Percentiles rank a stretch among this genome's conserved stretches.
Evolutionary conservation across 92 coral and sea anemone species (phyloP).

Genomic region (Paramuricea clavata): DNA sequence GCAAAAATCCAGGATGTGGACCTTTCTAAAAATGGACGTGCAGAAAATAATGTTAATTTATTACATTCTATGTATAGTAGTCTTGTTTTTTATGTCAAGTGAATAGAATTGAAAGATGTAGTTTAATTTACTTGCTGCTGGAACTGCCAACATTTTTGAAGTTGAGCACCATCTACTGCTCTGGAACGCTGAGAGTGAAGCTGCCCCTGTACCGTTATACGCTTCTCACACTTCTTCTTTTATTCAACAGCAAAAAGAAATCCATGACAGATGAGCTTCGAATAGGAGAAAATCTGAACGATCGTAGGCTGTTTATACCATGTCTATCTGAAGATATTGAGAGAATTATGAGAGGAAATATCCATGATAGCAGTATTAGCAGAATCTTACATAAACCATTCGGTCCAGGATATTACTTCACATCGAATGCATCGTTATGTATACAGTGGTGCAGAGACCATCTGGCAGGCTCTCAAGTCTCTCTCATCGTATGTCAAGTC

Average conservation of each 20-base stretch:
- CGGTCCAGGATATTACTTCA: slow-evolving; percentile 88
- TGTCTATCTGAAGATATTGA: slow-evolving; percentile 65
- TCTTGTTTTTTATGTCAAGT: no score
- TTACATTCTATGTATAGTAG: no score
- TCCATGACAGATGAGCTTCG: slow-evolving; percentile 68
- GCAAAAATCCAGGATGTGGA: no score
- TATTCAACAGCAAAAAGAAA: slow-evolving; percentile 76
- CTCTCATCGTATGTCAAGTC: slow-evolving; percentile 81
- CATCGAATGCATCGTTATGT: slow-evolving; percentile 70
- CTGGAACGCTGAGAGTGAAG: no score
- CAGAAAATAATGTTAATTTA: no score
- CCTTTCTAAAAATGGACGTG: no score
- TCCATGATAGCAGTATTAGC: slow-evolving; percentile 77
- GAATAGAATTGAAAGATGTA: no score
- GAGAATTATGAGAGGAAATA: slow-evolving; percentile 76
- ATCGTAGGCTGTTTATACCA: slow-evolving; percentile 78
- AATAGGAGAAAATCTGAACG: slow-evolving; percentile 49
- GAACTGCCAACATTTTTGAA: no score
- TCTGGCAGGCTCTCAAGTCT: slow-evolving; percentile 58
- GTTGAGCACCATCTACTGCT: no score
- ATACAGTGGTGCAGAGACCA: slow-evolving; percentile 68
- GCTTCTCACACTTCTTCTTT: no score
- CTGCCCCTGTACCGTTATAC: no score
- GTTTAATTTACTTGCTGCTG: no score
- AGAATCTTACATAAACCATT: slow-evolving; percentile 65